These are phyloP conservation scores for Gymnopithys bicolor DNA, from an alignment of 2,797 vertebrate species.

Conservation along the genomic window DNA sequence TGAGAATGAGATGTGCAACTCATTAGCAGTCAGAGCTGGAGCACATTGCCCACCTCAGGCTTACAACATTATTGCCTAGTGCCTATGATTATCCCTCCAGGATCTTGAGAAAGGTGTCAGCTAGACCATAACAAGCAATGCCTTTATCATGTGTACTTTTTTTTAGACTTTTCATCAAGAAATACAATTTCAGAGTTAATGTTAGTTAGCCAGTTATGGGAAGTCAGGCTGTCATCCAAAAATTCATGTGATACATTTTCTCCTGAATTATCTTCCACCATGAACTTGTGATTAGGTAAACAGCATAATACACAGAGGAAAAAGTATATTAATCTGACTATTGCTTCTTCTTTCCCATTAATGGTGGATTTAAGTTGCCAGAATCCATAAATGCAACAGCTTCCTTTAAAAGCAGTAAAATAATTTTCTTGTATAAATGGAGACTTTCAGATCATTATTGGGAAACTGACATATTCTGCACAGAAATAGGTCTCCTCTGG, in stretches of 20 bases:
- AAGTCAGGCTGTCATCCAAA: conserved; percentile 61
- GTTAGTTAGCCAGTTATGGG: conserved; percentile 48
- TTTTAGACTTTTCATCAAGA: conserved; percentile 62
- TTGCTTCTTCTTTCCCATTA: conserved; percentile 39
- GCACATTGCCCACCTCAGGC: neutral
- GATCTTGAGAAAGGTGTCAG: conserved; percentile 52
- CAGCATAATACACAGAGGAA: conserved; percentile 60
- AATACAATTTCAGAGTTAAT: conserved; percentile 49
- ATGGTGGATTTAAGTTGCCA: conserved; percentile 50
- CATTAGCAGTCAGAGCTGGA: conserved; percentile 52
- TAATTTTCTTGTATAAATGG: conserved; percentile 63
- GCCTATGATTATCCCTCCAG: conserved; percentile 40
- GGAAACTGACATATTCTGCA: conserved; percentile 56
- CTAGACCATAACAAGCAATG: conserved; percentile 24
- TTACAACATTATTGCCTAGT: conserved; percentile 11
- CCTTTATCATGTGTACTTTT: neutral
- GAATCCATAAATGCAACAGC: conserved; percentile 69
- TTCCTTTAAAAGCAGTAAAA: conserved; percentile 70
- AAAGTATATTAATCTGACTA: conserved; percentile 41
- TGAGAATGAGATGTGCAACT: neutral
- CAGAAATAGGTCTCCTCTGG: conserved; percentile 62
- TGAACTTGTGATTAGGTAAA: conserved; percentile 67
- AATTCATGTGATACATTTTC: conserved; percentile 62
- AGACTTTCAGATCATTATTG: conserved; percentile 67
- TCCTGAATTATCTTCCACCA: conserved; percentile 39